Evolutionary conservation across 2,113 vertebrate genomes (phyloP).

Genomic region (Brachyhypopomus occidentalis): DNA sequence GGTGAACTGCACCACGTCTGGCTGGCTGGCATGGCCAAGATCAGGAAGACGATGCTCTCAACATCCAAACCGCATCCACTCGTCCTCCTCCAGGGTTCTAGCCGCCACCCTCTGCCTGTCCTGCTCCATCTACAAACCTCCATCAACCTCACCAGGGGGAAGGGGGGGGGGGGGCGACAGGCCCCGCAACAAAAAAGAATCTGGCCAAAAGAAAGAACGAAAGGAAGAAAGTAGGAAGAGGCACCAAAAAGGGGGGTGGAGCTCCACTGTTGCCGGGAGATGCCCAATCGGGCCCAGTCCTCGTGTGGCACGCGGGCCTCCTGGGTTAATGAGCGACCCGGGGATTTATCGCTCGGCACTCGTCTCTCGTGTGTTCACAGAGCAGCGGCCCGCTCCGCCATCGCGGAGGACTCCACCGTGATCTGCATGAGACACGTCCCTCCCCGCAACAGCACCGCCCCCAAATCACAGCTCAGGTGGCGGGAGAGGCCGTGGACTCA

Average conservation of each 20-base stretch:
- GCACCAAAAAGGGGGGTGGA: background rate
- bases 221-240: background rate
- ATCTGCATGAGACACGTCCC: background rate
- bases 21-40: constrained; percentile 31
- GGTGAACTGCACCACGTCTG: constrained; percentile 39
- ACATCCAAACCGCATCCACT: constrained; percentile 14
- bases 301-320: constrained; percentile 42
- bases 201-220: background rate
- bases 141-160: background rate
- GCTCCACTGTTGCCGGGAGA: background rate
- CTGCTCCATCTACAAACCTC: background rate
- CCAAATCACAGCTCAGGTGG: background rate
- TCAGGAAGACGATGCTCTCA: constrained; percentile 47
- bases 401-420: background rate
- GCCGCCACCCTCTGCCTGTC: constrained; percentile 22
- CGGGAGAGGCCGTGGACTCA: background rate
- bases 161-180: background rate
- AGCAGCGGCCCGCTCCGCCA: background rate
- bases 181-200: constrained; percentile 11
- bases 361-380: constrained; percentile 39
- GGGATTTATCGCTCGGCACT: constrained; percentile 62
- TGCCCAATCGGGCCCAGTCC: background rate
- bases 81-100: background rate
- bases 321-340: constrained; percentile 64
- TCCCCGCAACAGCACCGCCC: background rate